phyloP scores from a whole-genome alignment of 1,140 invertebrate species.

The Euwallacea fornicatus region DNA sequence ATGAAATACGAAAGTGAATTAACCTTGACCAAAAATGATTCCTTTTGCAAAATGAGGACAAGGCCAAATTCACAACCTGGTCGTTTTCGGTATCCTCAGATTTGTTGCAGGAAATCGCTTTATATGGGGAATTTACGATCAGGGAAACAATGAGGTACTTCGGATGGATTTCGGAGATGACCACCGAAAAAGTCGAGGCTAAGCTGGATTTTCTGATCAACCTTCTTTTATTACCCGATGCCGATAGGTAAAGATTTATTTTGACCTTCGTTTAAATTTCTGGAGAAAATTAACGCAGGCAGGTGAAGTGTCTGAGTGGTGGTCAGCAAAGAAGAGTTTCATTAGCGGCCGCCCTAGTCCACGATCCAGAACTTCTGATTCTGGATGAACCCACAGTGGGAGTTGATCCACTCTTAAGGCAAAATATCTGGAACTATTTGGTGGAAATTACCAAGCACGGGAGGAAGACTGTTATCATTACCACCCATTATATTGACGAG shows the following conservation, averaged over 20 bases:
- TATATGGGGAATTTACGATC: constrained; percentile 91
- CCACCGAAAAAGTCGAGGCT: constrained; percentile 69
- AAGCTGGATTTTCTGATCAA: constrained; percentile 81
- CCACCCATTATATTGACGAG: constrained; percentile 97
- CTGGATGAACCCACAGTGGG: constrained; percentile 94
- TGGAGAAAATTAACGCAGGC: constrained; percentile 40
- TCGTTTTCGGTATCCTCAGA: background rate
- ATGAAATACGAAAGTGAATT: background rate
- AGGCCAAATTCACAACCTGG: background rate
- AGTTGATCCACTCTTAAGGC: constrained; percentile 89
- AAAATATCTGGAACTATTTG: constrained; percentile 94
- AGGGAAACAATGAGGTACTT: constrained; percentile 90
- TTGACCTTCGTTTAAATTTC: background rate
- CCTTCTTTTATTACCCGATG: constrained; percentile 71
- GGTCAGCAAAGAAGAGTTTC: constrained; percentile 89
- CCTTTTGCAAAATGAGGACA: background rate
- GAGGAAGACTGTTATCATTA: constrained; percentile 93
- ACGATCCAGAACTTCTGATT: constrained; percentile 88
- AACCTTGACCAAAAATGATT: background rate
- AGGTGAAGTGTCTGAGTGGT: constrained; percentile 85
- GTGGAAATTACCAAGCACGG: constrained; percentile 83
- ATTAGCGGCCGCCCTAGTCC: constrained; percentile 82
- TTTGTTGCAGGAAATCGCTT: constrained; percentile 74
- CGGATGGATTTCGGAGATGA: constrained; percentile 84
- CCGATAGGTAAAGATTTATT: constrained; percentile 49